These are phyloP conservation scores for Camelus dromedarius DNA, from an alignment of 2,113 vertebrate genomes.

Conservation along the genomic window DNA sequence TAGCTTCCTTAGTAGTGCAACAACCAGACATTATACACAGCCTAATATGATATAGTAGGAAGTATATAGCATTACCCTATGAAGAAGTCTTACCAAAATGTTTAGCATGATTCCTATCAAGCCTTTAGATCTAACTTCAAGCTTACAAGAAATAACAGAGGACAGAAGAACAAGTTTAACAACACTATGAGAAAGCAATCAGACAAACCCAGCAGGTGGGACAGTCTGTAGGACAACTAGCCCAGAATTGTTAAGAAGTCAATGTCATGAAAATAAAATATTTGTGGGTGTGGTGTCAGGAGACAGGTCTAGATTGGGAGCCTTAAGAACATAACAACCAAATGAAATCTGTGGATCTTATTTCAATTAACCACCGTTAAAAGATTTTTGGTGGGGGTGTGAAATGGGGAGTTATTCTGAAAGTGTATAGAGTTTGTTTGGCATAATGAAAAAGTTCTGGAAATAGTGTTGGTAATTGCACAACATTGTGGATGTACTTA, in stretches of 20 bases:
- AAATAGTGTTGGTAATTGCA: not conserved
- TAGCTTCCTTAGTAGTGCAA: not conserved
- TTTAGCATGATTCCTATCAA: not conserved
- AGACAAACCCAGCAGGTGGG: not conserved
- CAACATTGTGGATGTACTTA: not conserved
- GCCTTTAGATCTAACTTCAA: slow-evolving; percentile 13
- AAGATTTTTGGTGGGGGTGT: not conserved
- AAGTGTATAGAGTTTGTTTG: not conserved
- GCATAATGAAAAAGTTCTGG: not conserved
- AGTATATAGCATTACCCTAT: not conserved
- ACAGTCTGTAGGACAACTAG: not conserved
- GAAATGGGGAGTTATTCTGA: not conserved
- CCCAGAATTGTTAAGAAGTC: not conserved
- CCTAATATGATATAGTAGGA: not conserved
- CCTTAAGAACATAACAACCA: not conserved
- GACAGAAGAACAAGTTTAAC: slow-evolving; percentile 42
- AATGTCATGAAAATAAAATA: not conserved
- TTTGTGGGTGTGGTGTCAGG: not conserved
- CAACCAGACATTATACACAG: not conserved
- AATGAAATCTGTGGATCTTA: slow-evolving; percentile 6
- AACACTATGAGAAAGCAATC: not conserved
- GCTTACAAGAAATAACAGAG: slow-evolving; percentile 2
- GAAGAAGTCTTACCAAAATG: not conserved
- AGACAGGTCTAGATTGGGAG: not conserved
- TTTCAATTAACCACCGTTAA: slow-evolving; percentile 8